Evolutionary conservation across 2,113 vertebrate species (phyloP).

Genomic region (Xenopus borealis): DNA sequence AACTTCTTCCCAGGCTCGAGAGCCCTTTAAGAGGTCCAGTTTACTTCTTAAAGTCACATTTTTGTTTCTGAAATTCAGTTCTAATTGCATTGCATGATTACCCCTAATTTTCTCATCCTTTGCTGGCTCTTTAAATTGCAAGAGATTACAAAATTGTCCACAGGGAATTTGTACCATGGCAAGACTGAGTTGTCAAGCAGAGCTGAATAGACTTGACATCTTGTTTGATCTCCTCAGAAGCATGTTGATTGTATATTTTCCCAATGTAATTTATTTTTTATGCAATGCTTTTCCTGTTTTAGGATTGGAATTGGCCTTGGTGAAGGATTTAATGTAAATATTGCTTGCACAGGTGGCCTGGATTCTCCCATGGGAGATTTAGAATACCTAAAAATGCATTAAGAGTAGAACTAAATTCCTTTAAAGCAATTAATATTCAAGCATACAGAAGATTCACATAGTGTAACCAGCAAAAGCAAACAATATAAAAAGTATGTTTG

Average conservation of each 20-base stretch:
- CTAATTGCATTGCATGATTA: conserved; percentile 80
- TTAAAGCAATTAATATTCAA: neutral
- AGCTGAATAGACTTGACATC: conserved; percentile 62
- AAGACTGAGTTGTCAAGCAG: conserved; percentile 73
- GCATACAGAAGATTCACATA: neutral
- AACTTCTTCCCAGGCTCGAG: conserved; percentile 86
- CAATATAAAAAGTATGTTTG: neutral
- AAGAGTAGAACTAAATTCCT: conserved; percentile 64
- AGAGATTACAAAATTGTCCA: conserved; percentile 78
- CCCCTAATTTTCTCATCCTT: conserved; percentile 80
- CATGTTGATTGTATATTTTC: conserved; percentile 59
- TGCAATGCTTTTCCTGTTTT: conserved; percentile 57
- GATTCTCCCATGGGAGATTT: conserved; percentile 73
- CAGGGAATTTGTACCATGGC: conserved; percentile 59
- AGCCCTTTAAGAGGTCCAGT: conserved; percentile 92
- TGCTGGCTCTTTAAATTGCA: conserved; percentile 80
- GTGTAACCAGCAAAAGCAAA: neutral
- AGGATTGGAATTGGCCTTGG: conserved; percentile 67
- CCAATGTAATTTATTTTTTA: conserved; percentile 50
- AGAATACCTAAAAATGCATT: conserved; percentile 73
- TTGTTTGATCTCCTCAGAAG: conserved; percentile 77
- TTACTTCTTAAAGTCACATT: conserved; percentile 85
- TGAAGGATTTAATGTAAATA: conserved; percentile 71
- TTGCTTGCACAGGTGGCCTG: conserved; percentile 82
- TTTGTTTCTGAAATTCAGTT: conserved; percentile 76